Percentiles rank a stretch among this genome's conserved stretches.
These are phyloP conservation scores for Rafetus swinhoei DNA, from an alignment of 2,113 vertebrate genomes.

Conservation along the genomic window DNA sequence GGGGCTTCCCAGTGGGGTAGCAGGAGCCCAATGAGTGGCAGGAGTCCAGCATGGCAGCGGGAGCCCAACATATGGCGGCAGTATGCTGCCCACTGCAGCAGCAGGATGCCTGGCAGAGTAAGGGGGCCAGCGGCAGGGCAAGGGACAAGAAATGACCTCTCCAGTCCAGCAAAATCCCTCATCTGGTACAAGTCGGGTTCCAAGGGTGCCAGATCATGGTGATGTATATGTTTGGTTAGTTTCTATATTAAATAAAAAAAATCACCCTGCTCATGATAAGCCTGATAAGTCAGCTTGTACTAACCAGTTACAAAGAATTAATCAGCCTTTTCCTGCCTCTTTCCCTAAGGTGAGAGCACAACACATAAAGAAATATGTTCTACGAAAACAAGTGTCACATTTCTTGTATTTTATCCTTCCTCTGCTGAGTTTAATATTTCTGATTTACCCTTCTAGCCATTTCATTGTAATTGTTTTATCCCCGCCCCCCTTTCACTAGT, in stretches of 20 bases:
- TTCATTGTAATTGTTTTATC: neutral
- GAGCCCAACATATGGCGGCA: no score
- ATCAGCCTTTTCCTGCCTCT: neutral
- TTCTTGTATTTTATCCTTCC: neutral
- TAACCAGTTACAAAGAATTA: conserved; percentile 28
- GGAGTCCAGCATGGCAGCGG: no score
- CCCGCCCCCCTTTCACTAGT: neutral
- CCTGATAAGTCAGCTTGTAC: conserved; percentile 7
- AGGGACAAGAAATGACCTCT: no score
- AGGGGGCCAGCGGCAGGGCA: no score
- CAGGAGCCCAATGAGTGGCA: no score
- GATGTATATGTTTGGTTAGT: neutral
- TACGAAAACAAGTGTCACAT: neutral
- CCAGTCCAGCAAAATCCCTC: no score
- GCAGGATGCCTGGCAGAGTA: no score
- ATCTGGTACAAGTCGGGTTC: no score
- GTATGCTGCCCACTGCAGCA: no score
- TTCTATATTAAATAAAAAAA: conserved; percentile 4
- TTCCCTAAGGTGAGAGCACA: neutral
- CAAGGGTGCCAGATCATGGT: no score
- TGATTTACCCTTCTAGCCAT: conserved; percentile 25
- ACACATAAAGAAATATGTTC: neutral
- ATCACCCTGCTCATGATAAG: neutral
- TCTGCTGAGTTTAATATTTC: conserved; percentile 19
- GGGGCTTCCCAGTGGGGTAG: no score